A percentile compares a stretch with the other conserved stretches of the same genome.
phyloP scores from a whole-genome alignment of 1,140 invertebrate genomes.

The Diorhabda carinulata region DNA sequence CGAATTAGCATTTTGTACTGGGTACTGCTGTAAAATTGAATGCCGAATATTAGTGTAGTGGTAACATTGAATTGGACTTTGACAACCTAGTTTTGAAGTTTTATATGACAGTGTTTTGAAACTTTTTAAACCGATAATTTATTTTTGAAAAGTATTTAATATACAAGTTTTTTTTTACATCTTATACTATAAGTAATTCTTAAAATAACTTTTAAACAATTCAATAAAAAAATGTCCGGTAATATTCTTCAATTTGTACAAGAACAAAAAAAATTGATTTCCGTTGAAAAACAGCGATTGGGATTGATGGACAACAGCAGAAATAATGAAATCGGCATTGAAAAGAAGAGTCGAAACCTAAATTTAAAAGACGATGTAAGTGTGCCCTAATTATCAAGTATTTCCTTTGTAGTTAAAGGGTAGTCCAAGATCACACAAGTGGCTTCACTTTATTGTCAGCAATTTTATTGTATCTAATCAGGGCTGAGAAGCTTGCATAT shows the following conservation, averaged over 20 bases:
- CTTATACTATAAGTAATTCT: too few species aligned
- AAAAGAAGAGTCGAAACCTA: neutral
- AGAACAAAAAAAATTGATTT: slow-evolving; percentile 15
- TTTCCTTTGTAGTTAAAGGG: neutral
- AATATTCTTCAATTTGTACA: slow-evolving; percentile 16
- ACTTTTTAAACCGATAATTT: too few species aligned
- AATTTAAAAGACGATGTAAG: neutral
- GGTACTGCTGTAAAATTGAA: too few species aligned
- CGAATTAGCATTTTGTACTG: too few species aligned
- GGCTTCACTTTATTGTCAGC: neutral
- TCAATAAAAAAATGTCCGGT: slow-evolving; percentile 14
- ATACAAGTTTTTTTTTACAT: too few species aligned
- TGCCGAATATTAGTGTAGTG: too few species aligned
- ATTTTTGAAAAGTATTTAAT: too few species aligned
- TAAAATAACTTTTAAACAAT: too few species aligned
- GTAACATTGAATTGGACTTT: too few species aligned
- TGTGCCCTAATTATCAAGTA: neutral
- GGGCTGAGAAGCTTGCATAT: neutral
- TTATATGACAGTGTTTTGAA: too few species aligned
- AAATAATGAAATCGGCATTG: too few species aligned
- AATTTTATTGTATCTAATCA: neutral
- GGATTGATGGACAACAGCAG: neutral
- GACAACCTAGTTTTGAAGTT: too few species aligned
- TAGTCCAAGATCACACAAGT: neutral
- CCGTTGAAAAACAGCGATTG: slow-evolving; percentile 18